phyloP scores from a whole-genome alignment of 2,797 vertebrate genomes.

The Squalus acanthias region DNA sequence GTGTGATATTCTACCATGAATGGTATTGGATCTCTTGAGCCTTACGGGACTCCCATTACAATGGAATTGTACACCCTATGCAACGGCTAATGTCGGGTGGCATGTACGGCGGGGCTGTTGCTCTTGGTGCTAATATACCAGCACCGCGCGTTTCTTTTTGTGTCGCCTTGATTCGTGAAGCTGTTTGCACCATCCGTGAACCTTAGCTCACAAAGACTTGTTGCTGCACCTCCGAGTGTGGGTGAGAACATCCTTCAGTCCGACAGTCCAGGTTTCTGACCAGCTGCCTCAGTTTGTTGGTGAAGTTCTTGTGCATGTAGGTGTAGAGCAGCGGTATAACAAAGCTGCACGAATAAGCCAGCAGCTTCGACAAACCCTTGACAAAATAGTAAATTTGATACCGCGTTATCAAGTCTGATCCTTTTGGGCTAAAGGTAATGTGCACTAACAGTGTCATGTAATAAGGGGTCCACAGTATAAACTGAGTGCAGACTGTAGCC shows the following conservation, averaged over 20 bases:
- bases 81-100: not conserved
- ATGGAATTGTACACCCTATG: not conserved
- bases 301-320: constrained; percentile 86
- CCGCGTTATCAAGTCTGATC: constrained; percentile 51
- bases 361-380: constrained; percentile 70
- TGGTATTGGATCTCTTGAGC: not conserved
- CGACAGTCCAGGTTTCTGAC: constrained; percentile 77
- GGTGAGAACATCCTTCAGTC: constrained; percentile 68
- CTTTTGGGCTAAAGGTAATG: constrained; percentile 66
- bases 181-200: not conserved
- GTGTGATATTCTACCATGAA: not conserved
- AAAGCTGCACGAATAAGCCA: constrained; percentile 89
- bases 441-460: constrained; percentile 82
- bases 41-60: not conserved
- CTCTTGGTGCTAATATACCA: not conserved
- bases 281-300: constrained; percentile 74
- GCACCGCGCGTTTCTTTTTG: not conserved
- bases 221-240: constrained; percentile 75
- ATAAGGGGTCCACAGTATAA: constrained; percentile 88
- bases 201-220: not conserved
- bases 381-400: constrained; percentile 68
- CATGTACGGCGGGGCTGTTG: not conserved
- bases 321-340: constrained; percentile 86
- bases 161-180: not conserved
- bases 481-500: constrained; percentile 83